These are phyloP conservation scores for Pao palembangensis DNA, from an alignment of 2,113 vertebrate genomes.

Conservation along the genomic window DNA sequence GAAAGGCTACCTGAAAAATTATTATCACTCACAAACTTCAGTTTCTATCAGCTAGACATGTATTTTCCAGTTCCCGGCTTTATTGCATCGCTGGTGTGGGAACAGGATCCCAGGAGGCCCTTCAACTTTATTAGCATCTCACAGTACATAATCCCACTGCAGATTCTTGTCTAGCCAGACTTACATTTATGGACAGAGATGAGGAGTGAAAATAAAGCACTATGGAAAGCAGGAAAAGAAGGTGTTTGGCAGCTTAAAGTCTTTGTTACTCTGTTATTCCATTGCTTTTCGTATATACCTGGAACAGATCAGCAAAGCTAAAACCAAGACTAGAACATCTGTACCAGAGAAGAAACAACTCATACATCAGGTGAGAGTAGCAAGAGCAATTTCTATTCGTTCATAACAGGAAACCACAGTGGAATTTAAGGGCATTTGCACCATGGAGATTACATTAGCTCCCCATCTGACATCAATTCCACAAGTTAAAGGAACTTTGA, in stretches of 20 bases:
- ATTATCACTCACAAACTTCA: conserved; percentile 66
- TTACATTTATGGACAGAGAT: conserved; percentile 55
- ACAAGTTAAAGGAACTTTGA: too few relatives aligned
- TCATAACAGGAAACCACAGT: too few relatives aligned
- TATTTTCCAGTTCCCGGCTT: conserved; percentile 71
- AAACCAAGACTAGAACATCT: too few relatives aligned
- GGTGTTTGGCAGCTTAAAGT: conserved; percentile 9
- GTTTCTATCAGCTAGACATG: conserved; percentile 72
- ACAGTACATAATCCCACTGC: conserved; percentile 71
- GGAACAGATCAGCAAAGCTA: too few relatives aligned
- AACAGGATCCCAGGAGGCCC: conserved; percentile 71
- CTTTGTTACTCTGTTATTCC: conserved; percentile 2
- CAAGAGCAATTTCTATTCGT: too few relatives aligned
- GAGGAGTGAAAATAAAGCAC: conserved; percentile 14
- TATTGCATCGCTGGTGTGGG: conserved; percentile 79
- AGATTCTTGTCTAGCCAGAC: conserved; percentile 61
- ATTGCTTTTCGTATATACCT: too few relatives aligned
- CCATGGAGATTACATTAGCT: too few relatives aligned
- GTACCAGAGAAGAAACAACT: too few relatives aligned
- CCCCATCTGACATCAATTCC: too few relatives aligned
- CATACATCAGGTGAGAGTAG: too few relatives aligned
- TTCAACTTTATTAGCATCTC: conserved; percentile 79
- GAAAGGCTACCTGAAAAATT: conserved; percentile 69
- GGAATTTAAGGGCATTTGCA: too few relatives aligned
- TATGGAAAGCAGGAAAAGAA: background rate